Evolutionary conservation across 2,113 vertebrate species (phyloP).

Genomic region (Dasypus novemcinctus): DNA sequence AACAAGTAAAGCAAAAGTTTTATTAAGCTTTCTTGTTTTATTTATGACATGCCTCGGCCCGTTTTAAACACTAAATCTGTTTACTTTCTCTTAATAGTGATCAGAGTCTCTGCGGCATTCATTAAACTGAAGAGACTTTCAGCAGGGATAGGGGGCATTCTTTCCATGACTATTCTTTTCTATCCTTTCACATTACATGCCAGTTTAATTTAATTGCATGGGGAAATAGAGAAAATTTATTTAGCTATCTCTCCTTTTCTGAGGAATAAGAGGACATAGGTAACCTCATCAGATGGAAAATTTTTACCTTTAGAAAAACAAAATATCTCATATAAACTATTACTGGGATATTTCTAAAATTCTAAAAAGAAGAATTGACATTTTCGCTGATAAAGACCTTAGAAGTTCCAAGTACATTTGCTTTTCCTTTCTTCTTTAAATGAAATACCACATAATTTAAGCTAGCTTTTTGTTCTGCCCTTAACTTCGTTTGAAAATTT

Average conservation of each 20-base stretch:
- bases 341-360: background rate
- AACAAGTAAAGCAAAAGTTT: background rate
- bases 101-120: background rate
- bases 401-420: background rate
- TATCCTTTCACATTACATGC: background rate
- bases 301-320: background rate
- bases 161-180: background rate
- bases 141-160: no score
- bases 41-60: background rate
- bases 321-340: background rate
- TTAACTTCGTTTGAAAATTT: slow-evolving; percentile 19
- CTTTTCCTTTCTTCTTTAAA: background rate
- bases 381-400: background rate
- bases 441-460: background rate
- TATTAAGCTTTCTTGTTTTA: background rate
- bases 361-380: background rate
- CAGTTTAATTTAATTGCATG: background rate
- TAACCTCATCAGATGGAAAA: background rate
- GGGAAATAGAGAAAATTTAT: background rate
- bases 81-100: background rate
- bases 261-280: background rate
- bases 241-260: background rate
- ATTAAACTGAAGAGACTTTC: background rate
- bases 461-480: background rate
- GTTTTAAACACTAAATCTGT: background rate